Percentiles rank a stretch among this genome's conserved stretches.
These are phyloP conservation scores for Leptothorax acervorum DNA, from an alignment of 2,888 invertebrate genomes.

Conservation along the genomic window DNA sequence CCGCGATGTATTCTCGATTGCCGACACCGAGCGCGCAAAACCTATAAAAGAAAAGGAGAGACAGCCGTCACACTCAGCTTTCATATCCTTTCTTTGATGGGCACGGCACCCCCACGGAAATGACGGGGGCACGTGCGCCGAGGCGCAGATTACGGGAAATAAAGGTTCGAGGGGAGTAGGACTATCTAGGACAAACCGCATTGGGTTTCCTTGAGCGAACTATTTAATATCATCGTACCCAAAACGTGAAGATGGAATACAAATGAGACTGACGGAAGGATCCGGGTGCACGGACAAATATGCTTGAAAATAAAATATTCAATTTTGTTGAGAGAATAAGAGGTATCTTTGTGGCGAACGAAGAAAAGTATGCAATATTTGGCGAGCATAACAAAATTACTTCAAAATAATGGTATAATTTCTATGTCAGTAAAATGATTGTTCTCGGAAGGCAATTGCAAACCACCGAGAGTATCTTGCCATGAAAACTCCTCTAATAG, in stretches of 20 bases:
- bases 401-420: background rate
- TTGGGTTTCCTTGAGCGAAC: background rate
- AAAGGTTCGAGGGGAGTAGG: slow-evolving; percentile 6
- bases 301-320: slow-evolving; percentile 2
- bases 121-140: slow-evolving; percentile 25
- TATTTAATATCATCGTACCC: slow-evolving; percentile 22
- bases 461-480: background rate
- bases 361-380: background rate
- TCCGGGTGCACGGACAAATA: background rate
- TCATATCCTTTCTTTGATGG: slow-evolving; percentile 44
- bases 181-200: background rate
- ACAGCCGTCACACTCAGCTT: slow-evolving; percentile 10
- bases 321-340: background rate
- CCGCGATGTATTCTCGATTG: slow-evolving; percentile 78
- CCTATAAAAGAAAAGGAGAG: slow-evolving; percentile 64
- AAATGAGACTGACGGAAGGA: background rate
- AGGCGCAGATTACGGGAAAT: slow-evolving; percentile 10
- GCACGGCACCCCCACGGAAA: slow-evolving; percentile 23
- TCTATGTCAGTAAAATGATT: background rate
- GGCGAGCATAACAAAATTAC: background rate
- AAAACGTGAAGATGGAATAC: slow-evolving; percentile 22
- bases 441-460: background rate
- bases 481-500: background rate
- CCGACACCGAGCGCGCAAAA: slow-evolving; percentile 73
- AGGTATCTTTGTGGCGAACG: background rate